Evolutionary conservation across 2,888 invertebrate genomes (phyloP).

Genomic region (Tipula confusa): DNA sequence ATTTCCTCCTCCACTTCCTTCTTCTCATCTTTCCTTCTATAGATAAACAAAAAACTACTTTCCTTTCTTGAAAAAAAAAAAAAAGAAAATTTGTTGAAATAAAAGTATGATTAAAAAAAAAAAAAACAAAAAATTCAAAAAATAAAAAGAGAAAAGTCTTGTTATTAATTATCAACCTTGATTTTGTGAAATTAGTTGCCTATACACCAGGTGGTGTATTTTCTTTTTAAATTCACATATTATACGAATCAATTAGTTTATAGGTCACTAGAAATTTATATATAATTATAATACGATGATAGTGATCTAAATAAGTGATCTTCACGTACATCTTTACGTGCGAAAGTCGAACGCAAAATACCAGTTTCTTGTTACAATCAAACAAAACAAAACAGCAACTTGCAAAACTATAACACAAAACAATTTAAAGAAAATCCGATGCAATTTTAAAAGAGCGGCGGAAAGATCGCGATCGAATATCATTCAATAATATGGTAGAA

Average conservation of each 20-base stretch:
- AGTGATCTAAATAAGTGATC: neutral
- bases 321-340: neutral
- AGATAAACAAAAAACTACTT: neutral
- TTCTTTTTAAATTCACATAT: neutral
- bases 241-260: neutral
- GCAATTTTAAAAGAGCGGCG: neutral
- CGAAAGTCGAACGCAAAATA: neutral
- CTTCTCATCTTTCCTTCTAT: neutral
- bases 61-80: neutral
- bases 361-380: neutral
- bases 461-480: neutral
- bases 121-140: neutral
- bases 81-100: neutral
- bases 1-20: neutral
- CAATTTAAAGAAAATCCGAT: neutral
- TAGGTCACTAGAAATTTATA: neutral
- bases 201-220: neutral
- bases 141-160: neutral
- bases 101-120: neutral
- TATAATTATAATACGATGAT: neutral
- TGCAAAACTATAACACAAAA: neutral
- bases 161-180: neutral
- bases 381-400: no score
- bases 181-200: neutral
- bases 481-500: neutral